Conservation (phyloP, 2,113 vertebrate genomes). For the Panthera uncia region DNA sequence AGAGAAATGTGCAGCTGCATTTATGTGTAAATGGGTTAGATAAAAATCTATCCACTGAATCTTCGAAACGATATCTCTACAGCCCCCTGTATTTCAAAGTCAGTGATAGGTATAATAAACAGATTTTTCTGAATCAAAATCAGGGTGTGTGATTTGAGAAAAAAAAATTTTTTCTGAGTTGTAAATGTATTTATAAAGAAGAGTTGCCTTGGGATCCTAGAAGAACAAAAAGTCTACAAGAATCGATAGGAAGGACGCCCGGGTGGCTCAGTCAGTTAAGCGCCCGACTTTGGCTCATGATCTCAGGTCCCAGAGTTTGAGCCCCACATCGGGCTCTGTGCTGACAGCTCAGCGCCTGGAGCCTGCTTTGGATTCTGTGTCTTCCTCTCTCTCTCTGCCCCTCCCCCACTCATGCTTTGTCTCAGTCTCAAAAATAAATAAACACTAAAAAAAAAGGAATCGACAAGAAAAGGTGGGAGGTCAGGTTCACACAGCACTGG, state of each 20-base stretch:
- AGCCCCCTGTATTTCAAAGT: conserved; percentile 4
- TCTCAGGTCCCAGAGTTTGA: no score
- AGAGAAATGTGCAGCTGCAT: conserved; percentile 26
- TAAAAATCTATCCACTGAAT: conserved; percentile 19
- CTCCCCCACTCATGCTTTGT: neutral
- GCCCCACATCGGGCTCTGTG: no score
- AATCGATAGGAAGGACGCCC: neutral
- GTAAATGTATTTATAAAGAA: conserved; percentile 15
- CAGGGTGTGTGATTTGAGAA: neutral
- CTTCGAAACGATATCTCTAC: conserved; percentile 15
- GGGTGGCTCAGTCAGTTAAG: no score
- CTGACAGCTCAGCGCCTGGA: no score
- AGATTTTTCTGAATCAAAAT: conserved; percentile 52
- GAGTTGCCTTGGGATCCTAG: neutral
- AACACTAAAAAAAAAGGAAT: no score
- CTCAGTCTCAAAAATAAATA: no score
- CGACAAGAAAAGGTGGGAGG: neutral
- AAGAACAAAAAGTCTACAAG: neutral
- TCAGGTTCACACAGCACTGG: no score
- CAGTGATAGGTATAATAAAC: neutral
- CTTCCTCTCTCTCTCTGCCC: no score
- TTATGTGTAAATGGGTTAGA: neutral
- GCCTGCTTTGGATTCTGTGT: no score
- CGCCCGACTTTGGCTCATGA: no score
- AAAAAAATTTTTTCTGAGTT: neutral